Evolutionary conservation across 2,888 invertebrate species (phyloP).

Genomic region (Myathropa florea): DNA sequence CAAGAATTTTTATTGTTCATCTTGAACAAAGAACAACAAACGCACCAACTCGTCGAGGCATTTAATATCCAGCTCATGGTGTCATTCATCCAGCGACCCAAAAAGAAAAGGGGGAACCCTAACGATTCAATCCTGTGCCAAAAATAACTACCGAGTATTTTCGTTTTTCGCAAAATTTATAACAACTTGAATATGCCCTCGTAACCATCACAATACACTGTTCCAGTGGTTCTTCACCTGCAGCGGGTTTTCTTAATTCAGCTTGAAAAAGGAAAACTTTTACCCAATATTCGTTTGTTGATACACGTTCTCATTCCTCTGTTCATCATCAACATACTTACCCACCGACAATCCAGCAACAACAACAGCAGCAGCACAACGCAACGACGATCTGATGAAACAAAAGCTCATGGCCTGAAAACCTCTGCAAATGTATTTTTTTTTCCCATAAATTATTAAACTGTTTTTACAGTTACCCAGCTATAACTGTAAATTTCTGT

Average conservation of each 20-base stretch:
- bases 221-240: not conserved
- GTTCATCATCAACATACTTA: not conserved
- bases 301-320: not conserved
- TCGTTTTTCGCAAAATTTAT: not conserved
- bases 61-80: not conserved
- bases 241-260: not conserved
- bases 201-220: not conserved
- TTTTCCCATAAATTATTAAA: slow-evolving; percentile 49
- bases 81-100: not conserved
- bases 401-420: slow-evolving; percentile 16
- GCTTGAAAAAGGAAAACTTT: slow-evolving; percentile 10
- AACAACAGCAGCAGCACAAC: not conserved
- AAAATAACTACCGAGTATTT: not conserved
- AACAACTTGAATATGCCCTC: not conserved
- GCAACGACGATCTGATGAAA: slow-evolving; percentile 13
- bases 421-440: slow-evolving; percentile 36
- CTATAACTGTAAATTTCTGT: slow-evolving; percentile 43
- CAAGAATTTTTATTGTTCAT: not conserved
- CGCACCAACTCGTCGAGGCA: not conserved
- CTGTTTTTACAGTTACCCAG: slow-evolving; percentile 35
- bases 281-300: slow-evolving; percentile 14
- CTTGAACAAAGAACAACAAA: not conserved
- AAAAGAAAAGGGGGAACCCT: not conserved
- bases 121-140: not conserved
- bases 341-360: not conserved